Base-by-base conservation (phyloP, 2,113 vertebrate genomes). In the Microtus richardsoni region DNA sequence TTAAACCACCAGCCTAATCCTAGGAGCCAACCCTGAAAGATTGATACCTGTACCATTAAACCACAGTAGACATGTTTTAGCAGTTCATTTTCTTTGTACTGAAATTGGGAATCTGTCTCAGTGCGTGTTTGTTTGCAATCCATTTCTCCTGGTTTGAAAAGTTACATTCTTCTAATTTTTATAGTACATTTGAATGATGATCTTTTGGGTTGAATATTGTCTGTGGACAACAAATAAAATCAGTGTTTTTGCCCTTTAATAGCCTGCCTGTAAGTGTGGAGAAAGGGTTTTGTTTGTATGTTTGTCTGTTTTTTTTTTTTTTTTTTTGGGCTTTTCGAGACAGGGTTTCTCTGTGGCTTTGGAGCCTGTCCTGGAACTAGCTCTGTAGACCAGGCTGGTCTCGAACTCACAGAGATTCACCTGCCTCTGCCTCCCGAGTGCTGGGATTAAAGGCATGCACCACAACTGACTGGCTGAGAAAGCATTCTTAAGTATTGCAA, bases 61-160 rank as follows among this genome's bases (percentile, higher is more conserved):
- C 41, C n/a, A 16, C 9, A 30, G 24, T 33, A 22, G 17, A 33
- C 30, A 44, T 19, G 26, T 33, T 19, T 80, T 4, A 66, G 22
- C 62, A 49, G 41, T 47, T 66, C 3, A 33, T 47, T 44, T 64
- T 47, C 5, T 85, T 11, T 47, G 9, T 66, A 33, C 11, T 44
- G 26, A 68, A 85, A 47, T 17, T 83, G 52, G 24, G 26, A 44
- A 77, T 26, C 10, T 77, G 74, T 77, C 74, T 49, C 33, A 11
- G 16, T 94, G 47, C 41, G 21, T 86, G 26, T 88, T 91, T 95
- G 84, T 88, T 95, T 95, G 80, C 21, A 89, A 30, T 84, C 11
- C 11, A 70, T 1, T 78, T 88, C 16, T 70, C 54, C 39, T 92
- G 75, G 93, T 71, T 89, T 85, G 33, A 91, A 86, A 93, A 80